These are phyloP conservation scores for Portunus trituberculatus DNA, from an alignment of 1,140 invertebrate species.

Conservation along the genomic window DNA sequence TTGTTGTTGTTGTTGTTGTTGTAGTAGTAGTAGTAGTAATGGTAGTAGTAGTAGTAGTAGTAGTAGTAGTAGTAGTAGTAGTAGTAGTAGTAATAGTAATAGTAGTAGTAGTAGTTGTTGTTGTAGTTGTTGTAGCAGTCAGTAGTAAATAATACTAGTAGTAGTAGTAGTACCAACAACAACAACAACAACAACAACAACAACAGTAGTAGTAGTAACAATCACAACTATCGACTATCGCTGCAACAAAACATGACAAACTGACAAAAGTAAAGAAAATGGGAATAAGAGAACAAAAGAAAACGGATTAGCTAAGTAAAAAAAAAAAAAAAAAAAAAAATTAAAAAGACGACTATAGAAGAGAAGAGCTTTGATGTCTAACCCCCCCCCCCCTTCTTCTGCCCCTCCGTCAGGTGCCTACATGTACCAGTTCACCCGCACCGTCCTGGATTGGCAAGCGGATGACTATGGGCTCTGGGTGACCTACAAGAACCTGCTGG, in stretches of 20 bases:
- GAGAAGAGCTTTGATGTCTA: neutral
- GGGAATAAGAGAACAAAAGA: too few relatives aligned
- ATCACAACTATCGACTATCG: too few relatives aligned
- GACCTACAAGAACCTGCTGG: conserved; percentile 67
- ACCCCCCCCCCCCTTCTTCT: neutral
- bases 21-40: neutral
- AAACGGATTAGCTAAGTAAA: too few relatives aligned
- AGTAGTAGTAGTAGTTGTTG: neutral
- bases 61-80: neutral
- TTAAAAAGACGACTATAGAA: neutral
- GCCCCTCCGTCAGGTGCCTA: conserved; percentile 56
- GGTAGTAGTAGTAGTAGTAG: conserved; percentile 3
- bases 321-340: too few relatives aligned
- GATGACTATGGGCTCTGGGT: conserved; percentile 62
- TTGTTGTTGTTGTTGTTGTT: neutral
- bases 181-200: too few relatives aligned
- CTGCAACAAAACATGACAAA: too few relatives aligned
- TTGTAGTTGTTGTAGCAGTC: too few relatives aligned
- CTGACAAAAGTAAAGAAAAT: too few relatives aligned
- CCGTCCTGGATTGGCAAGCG: conserved; percentile 60
- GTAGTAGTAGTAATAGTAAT: neutral
- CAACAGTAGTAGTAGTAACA: too few relatives aligned
- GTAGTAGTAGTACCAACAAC: neutral
- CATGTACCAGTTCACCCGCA: conserved; percentile 71
- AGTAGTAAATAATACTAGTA: neutral